A percentile compares a stretch with the other conserved stretches of the same genome.
phyloP scores from a whole-genome alignment of 1,140 invertebrate genomes.

The Hesperophylax magnus region DNA sequence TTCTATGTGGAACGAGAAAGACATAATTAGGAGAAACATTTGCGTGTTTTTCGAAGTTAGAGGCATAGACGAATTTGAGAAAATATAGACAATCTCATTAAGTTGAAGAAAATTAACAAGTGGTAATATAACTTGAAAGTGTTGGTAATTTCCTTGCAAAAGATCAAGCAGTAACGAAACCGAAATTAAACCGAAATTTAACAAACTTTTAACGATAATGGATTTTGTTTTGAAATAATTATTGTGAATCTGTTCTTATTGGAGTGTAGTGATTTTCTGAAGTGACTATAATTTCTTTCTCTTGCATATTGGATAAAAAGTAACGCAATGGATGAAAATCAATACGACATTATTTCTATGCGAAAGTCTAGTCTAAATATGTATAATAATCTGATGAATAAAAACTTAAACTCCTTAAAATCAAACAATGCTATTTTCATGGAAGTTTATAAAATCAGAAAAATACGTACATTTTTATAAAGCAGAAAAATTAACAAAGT shows the following conservation, averaged over 20 bases:
- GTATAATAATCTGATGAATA: conserved; percentile 20
- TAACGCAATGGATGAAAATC: not conserved
- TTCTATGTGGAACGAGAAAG: conserved; percentile 25
- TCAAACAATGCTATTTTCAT: conserved; percentile 19
- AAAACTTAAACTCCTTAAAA: conserved; percentile 19
- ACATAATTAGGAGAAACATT: not conserved
- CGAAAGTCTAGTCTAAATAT: conserved; percentile 22
- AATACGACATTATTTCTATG: conserved; percentile 3
- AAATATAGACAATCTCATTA: not conserved
- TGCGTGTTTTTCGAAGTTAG: not conserved
- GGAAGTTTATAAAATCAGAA: conserved; percentile 28
- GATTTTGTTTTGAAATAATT: no score
- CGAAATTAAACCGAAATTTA: no score
- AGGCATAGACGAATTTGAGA: not conserved
- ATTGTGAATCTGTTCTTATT: no score
- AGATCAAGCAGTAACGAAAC: no score
- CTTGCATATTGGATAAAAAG: no score
- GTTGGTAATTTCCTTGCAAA: not conserved
- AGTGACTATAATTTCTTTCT: no score
- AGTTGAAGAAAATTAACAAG: not conserved
- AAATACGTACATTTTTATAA: conserved; percentile 23
- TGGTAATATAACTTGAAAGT: not conserved
- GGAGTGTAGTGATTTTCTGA: no score
- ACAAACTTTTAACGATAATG: no score
- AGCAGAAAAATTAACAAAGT: not conserved